Percentiles rank a stretch among this genome's conserved stretches.
phyloP scores from a whole-genome alignment of 2,888 invertebrate species.

The Troglohyphantes excavatus region DNA sequence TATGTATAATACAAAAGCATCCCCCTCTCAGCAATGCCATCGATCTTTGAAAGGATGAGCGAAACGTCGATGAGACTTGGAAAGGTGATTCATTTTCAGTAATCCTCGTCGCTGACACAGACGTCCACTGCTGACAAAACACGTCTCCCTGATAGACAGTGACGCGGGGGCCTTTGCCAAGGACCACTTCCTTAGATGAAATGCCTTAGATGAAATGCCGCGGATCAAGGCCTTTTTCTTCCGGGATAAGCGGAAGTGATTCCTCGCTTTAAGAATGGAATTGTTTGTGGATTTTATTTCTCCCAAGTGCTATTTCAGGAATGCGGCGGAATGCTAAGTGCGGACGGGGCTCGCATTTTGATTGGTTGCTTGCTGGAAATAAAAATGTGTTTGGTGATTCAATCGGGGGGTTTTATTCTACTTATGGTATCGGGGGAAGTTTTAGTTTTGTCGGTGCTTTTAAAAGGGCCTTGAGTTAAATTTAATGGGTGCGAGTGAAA shows the following conservation, averaged over 20 bases:
- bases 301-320: neutral
- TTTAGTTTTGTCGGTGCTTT: no score
- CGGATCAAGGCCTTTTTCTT: conserved; percentile 3
- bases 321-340: conserved; percentile 24
- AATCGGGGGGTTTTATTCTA: no score
- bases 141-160: conserved; percentile 52
- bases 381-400: no score
- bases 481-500: no score
- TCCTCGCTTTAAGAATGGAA: conserved; percentile 36
- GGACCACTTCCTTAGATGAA: conserved; percentile 20
- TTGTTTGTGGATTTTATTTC: conserved; percentile 2
- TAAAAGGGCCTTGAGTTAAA: no score
- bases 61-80: conserved; percentile 61
- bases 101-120: conserved; percentile 64
- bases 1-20: no score
- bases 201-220: no score
- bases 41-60: conserved; percentile 74
- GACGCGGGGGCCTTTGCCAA: conserved; percentile 39
- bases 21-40: conserved; percentile 14
- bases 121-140: conserved; percentile 72
- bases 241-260: conserved; percentile 32
- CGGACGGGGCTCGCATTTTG: conserved; percentile 3
- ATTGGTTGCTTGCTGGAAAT: conserved; percentile 1
- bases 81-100: conserved; percentile 69
- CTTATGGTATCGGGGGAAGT: no score